phyloP scores from a whole-genome alignment of 2,888 invertebrate species.

The Syritta pipiens region DNA sequence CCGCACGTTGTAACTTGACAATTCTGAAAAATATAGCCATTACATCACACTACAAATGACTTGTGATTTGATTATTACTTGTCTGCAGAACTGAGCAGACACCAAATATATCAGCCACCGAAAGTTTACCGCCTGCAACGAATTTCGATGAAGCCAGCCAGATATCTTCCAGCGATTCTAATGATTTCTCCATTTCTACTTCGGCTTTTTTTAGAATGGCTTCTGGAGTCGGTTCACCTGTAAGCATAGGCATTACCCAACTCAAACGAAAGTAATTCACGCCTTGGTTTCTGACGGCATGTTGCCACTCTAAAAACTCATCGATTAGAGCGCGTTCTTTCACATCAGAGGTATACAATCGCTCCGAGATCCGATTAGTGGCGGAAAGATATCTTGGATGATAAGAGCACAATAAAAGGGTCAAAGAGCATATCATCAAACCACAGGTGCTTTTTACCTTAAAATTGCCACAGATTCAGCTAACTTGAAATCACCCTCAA shows the following conservation, averaged over 20 bases:
- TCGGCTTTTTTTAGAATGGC: constrained; percentile 76
- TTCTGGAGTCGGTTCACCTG: constrained; percentile 78
- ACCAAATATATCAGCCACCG: constrained; percentile 87
- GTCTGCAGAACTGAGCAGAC: constrained; percentile 88
- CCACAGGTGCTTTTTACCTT: constrained; percentile 79
- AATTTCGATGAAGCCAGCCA: constrained; percentile 81
- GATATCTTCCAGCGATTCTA: constrained; percentile 81
- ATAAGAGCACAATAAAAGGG: too few species aligned
- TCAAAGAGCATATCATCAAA: not conserved
- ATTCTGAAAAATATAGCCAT: constrained; percentile 13
- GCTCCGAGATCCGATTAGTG: constrained; percentile 76
- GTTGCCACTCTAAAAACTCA: constrained; percentile 86
- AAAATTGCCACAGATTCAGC: constrained; percentile 86
- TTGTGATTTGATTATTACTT: too few species aligned
- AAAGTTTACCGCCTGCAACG: constrained; percentile 82
- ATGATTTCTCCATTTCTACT: constrained; percentile 80
- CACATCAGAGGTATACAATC: constrained; percentile 83
- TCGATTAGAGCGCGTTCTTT: constrained; percentile 82
- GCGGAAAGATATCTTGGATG: constrained; percentile 80
- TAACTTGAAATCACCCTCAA: constrained; percentile 84
- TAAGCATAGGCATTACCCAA: constrained; percentile 80
- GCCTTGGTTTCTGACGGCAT: constrained; percentile 74
- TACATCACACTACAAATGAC: too few species aligned
- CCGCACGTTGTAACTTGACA: constrained; percentile 80
- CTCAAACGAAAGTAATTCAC: constrained; percentile 81